Evolutionary conservation across 2,888 invertebrate genomes (phyloP), one percentile per base, ranked within the genome.

Genomic region (Hirtodrosophila alboralis): DNA sequence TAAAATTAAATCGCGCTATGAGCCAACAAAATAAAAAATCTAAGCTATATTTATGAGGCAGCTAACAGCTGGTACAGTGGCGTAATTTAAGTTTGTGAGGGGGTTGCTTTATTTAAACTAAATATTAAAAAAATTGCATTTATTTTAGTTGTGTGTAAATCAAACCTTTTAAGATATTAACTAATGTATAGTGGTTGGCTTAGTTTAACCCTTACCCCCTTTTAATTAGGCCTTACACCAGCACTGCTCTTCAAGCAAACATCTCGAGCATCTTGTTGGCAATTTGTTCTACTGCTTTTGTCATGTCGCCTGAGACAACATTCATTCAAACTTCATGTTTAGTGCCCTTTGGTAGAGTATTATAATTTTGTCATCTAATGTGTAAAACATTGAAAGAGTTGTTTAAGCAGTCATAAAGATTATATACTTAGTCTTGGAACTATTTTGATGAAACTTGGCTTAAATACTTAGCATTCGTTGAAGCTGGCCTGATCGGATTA

Each of bases 251-350:
- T 9, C 4, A 36, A 52, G 21, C 41, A 58, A 70, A 64, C 41
- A 52, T 33, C 31, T 45, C 49, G 38, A 18, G 31, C 67, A 48
- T 36, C 48, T 52, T 40, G 54, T 45, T 44, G 40, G 54, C 68
- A 79, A 58, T 69, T 73, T 65, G 73, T 60, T 34, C 48, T 28
- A 41, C 54, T 28, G 41, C 34, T 47, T 64, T 56, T 62, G 47
- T 51, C 56, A 44, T 48, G 43, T 52, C 38, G 61, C 59, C 44
- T 43, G 51, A 52, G 37, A 61, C 59, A 52, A 67, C 12, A 67
- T 72, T 72, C 75, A 78, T 72, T 84, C 63, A 68, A 27, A 44
- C 27, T 43, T 45, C 33, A n/a, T n/a, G n/a, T n/a, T n/a, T n/a
- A n/a, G n/a, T n/a, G n/a, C n/a, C n/a, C n/a, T n/a, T n/a, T n/a